phyloP scores from a whole-genome alignment of 2,888 invertebrate genomes.

The Bellardia bayeri region DNA sequence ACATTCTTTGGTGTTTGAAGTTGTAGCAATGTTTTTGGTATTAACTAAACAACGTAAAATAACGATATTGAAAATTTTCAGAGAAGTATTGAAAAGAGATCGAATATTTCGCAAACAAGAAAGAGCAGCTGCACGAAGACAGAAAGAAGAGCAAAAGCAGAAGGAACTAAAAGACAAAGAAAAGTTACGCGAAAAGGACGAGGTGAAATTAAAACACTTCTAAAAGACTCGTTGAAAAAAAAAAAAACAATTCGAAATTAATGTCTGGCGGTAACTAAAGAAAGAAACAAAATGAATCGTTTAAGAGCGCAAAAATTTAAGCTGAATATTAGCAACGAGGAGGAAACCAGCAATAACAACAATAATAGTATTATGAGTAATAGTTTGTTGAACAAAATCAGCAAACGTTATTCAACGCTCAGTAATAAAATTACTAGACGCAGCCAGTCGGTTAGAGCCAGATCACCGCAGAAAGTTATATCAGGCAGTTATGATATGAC shows the following conservation, averaged over 20 bases:
- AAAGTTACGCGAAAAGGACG: background rate
- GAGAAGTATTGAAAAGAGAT: background rate
- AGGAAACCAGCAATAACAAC: slow-evolving; percentile 67
- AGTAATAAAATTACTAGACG: slow-evolving; percentile 82
- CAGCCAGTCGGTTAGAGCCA: slow-evolving; percentile 78
- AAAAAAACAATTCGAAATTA: background rate
- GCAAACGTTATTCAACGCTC: slow-evolving; percentile 83
- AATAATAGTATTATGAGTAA: slow-evolving; percentile 58
- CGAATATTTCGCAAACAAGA: background rate
- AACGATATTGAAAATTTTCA: slow-evolving; percentile 31
- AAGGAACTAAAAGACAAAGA: background rate
- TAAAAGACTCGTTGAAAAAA: background rate
- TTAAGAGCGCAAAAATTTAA: slow-evolving; percentile 80
- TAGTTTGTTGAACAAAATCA: slow-evolving; percentile 81
- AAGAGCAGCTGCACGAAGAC: background rate
- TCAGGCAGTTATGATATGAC: slow-evolving; percentile 84
- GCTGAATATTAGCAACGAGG: slow-evolving; percentile 61
- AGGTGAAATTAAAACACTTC: background rate
- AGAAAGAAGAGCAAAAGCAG: background rate
- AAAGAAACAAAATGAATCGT: slow-evolving; percentile 77
- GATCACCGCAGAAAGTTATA: slow-evolving; percentile 79
- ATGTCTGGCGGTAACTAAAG: slow-evolving; percentile 20
- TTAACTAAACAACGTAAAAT: slow-evolving; percentile 19
- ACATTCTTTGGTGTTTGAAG: slow-evolving; percentile 2
- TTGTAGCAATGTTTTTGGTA: slow-evolving; percentile 51